Evolutionary conservation across 2,113 vertebrate species (phyloP).

Genomic region (Sus scrofa): T2T-Sscrofa CM000827.6:42325501-42326000

Average conservation of each 20-base stretch:
- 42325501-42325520: no score
- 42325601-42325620: no score
- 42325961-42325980: accelerated
- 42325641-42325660: no score
- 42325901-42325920: neutral
- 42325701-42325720: neutral
- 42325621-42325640: no score
- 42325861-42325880: neutral
- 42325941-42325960: neutral
- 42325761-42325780: neutral
- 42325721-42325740: neutral
- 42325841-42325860: neutral
- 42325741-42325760: neutral
- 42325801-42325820: neutral
- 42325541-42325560: no score
- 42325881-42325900: neutral
- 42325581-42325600: no score
- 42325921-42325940: neutral
- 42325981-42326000: no score
- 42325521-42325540: no score
- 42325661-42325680: no score
- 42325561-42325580: no score
- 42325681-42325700: no score
- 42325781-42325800: neutral
- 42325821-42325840: neutral